These are phyloP conservation scores for Caligus rogercresseyi DNA, from an alignment of 1,140 invertebrate genomes.

Conservation along the genomic window DNA sequence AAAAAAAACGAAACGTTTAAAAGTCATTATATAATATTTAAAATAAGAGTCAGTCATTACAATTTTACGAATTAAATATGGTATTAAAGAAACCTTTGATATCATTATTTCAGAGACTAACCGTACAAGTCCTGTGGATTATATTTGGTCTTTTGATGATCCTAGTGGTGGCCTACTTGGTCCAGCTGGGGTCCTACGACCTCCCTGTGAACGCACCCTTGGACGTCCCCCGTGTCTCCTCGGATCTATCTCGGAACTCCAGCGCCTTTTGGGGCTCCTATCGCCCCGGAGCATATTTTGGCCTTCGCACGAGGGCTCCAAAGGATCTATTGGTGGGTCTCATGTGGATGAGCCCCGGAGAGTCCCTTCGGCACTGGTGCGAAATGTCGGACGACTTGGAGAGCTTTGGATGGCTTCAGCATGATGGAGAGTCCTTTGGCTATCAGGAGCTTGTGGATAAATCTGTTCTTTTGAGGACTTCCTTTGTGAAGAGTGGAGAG, in stretches of 20 bases:
- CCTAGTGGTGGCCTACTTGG: conserved; percentile 46
- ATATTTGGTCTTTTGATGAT: conserved; percentile 20
- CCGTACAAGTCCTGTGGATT: neutral
- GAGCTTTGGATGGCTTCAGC: conserved; percentile 66
- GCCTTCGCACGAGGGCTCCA: conserved; percentile 70
- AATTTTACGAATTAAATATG: too few relatives aligned
- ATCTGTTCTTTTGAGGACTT: conserved; percentile 54
- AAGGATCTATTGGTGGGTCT: conserved; percentile 72
- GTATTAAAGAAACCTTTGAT: neutral
- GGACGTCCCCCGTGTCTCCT: conserved; percentile 47
- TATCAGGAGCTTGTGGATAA: conserved; percentile 71
- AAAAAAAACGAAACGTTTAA: too few relatives aligned
- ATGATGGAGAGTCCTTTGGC: conserved; percentile 81
- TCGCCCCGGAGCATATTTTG: conserved; percentile 67
- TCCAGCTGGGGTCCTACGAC: conserved; percentile 61
- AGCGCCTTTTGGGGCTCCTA: conserved; percentile 84
- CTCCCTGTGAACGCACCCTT: conserved; percentile 72
- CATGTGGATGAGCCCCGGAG: conserved; percentile 83
- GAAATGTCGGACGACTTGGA: conserved; percentile 49
- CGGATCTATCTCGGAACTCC: conserved; percentile 47
- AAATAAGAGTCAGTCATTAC: too few relatives aligned
- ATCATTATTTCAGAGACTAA: neutral
- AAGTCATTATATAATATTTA: too few relatives aligned
- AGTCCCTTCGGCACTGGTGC: conserved; percentile 26
- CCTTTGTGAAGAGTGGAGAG: conserved; percentile 79